Base-by-base conservation (phyloP, 2,888 invertebrate genomes). In the Coleophora flavipennella region DNA sequence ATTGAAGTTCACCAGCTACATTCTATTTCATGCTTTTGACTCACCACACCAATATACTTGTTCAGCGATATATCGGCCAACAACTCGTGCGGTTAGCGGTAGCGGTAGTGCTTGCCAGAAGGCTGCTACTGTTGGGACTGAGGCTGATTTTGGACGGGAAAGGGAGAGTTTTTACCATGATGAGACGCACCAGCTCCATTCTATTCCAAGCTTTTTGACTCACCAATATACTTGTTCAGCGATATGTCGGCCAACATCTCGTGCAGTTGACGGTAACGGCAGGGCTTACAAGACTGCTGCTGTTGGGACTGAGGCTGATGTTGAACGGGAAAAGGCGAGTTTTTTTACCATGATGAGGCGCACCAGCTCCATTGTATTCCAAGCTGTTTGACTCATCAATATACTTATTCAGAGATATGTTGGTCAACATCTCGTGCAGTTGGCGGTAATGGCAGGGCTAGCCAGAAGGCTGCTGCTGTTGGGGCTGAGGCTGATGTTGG, bases 91-190 rank as follows among this genome's bases (percentile, higher is more conserved):
- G 9, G 27, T 27, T 27, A 9, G 27, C 9, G 27, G 27, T 27
- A 27, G 27, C 27, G 27, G 27, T 9, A 27, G 7, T 6, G 27
- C 27, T 27, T 27, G 27, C 7, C 25, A 74, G 70, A 9, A n/a
- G n/a, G n/a, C n/a, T 9, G 27, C 9, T 6, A 9, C 9, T 9
- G 27, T 27, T n/a, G n/a, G 27, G 27, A 9, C n/a, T n/a, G n/a
- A n/a, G n/a, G n/a, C n/a, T n/a, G n/a, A n/a, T n/a, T n/a, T n/a
- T n/a, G n/a, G n/a, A n/a, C n/a, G n/a, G n/a, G n/a, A n/a, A n/a
- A n/a, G n/a, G n/a, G n/a, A n/a, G n/a, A n/a, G n/a, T n/a, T 27
- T 9, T 27, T 9, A 9, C 27, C 27, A 27, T 9, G 27, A 8
- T 27, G 27, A n/a, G n/a, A n/a, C n/a, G n/a, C n/a, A n/a, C n/a